Percentiles rank a stretch among this genome's conserved stretches.
These are phyloP conservation scores for Drosophila sulfurigaster DNA, from an alignment of 1,140 invertebrate genomes.

Conservation along the genomic window DNA sequence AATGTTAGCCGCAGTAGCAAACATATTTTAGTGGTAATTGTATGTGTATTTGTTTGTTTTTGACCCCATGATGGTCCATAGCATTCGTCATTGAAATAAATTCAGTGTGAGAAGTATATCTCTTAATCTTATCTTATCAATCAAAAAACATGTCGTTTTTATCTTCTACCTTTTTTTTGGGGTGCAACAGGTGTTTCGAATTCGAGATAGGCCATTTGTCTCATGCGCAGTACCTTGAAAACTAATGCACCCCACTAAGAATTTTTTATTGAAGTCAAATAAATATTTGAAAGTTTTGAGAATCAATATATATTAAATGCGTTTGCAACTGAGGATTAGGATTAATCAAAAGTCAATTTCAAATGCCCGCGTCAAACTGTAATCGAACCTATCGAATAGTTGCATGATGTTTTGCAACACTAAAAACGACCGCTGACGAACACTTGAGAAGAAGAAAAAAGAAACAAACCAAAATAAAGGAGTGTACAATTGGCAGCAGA, in stretches of 20 bases:
- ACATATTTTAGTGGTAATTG: conserved; percentile 54
- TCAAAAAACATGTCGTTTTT: background rate
- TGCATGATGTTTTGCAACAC: background rate
- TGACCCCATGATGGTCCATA: conserved; percentile 19
- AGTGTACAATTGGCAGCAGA: conserved; percentile 1
- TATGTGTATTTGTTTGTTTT: conserved; percentile 52
- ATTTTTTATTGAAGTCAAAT: too few relatives aligned
- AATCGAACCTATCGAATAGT: background rate
- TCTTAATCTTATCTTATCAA: conserved; percentile 16
- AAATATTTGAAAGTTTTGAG: too few relatives aligned
- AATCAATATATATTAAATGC: too few relatives aligned
- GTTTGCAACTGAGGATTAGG: too few relatives aligned
- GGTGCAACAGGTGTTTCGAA: background rate
- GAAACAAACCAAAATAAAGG: conserved; percentile 15
- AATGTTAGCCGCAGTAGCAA: conserved; percentile 17
- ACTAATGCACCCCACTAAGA: background rate
- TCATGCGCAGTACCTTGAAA: background rate
- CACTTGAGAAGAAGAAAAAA: conserved; percentile 4
- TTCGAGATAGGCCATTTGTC: background rate
- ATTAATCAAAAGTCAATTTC: background rate
- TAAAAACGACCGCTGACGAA: background rate
- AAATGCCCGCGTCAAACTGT: background rate
- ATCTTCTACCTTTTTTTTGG: background rate
- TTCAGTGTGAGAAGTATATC: conserved; percentile 45
- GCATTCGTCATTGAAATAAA: conserved; percentile 48